A percentile compares a stretch with the other conserved stretches of the same genome.
These are phyloP conservation scores for Tricholauxania praeusta DNA, from an alignment of 2,888 invertebrate species.

Conservation along the genomic window DNA sequence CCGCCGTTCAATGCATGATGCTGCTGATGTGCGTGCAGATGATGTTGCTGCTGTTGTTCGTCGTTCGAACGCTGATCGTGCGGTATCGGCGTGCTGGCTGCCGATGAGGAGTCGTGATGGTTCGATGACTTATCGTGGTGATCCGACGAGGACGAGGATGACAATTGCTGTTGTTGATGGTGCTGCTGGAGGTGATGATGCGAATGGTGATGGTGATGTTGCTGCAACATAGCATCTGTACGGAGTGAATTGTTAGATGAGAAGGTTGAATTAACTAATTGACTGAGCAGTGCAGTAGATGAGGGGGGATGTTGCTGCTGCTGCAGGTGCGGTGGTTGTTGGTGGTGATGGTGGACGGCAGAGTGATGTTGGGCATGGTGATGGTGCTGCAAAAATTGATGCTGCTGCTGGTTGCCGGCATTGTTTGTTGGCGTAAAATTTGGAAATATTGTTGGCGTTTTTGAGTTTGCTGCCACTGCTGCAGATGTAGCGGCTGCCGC, in stretches of 20 bases:
- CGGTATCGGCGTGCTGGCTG: slow-evolving; percentile 69
- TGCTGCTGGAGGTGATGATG: slow-evolving; percentile 46
- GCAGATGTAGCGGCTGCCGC: slow-evolving; percentile 45
- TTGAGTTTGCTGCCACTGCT: slow-evolving; percentile 56
- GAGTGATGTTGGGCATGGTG: slow-evolving; percentile 45
- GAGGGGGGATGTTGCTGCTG: slow-evolving; percentile 64
- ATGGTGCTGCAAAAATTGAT: slow-evolving; percentile 49
- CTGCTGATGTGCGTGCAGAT: slow-evolving; percentile 22
- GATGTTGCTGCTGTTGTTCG: slow-evolving; percentile 45
- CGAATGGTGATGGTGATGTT: slow-evolving; percentile 49
- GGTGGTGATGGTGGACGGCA: slow-evolving; percentile 43
- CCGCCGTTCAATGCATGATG: slow-evolving; percentile 55
- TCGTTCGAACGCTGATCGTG: slow-evolving; percentile 57
- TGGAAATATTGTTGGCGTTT: slow-evolving; percentile 64
- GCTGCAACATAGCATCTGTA: slow-evolving; percentile 56
- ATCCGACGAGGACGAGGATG: slow-evolving; percentile 42
- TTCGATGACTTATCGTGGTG: slow-evolving; percentile 48
- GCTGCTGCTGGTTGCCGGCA: slow-evolving; percentile 45
- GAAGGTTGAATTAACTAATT: slow-evolving; percentile 68
- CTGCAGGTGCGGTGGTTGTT: slow-evolving; percentile 50
- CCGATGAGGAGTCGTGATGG: slow-evolving; percentile 66
- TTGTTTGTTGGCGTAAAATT: slow-evolving; percentile 51
- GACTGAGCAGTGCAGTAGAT: slow-evolving; percentile 70
- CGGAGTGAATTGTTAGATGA: slow-evolving; percentile 57
- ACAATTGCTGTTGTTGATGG: slow-evolving; percentile 48